Percentiles rank a stretch among this genome's conserved stretches.
These are phyloP conservation scores for Pygmarrhopalites habei DNA, from an alignment of 1,140 invertebrate genomes.

Conservation along the genomic window DNA sequence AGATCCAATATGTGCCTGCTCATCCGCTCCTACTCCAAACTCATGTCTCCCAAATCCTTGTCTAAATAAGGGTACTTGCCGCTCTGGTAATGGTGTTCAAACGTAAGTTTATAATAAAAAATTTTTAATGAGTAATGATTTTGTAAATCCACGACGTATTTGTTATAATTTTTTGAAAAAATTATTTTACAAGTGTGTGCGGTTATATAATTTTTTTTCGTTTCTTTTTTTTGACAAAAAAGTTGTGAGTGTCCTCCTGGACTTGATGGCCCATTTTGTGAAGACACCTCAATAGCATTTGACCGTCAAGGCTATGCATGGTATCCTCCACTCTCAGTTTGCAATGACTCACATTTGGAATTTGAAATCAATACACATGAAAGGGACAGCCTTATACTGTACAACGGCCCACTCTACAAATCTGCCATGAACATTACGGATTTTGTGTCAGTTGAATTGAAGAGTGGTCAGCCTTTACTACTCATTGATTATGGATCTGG, in stretches of 20 bases:
- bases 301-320: conserved; percentile 78
- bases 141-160: too few relatives aligned
- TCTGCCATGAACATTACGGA: conserved; percentile 59
- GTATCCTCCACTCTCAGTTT: conserved; percentile 69
- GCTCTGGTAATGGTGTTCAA: conserved; percentile 29
- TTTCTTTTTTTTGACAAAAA: too few relatives aligned
- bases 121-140: too few relatives aligned
- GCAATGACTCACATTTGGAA: conserved; percentile 66
- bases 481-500: conserved; percentile 86
- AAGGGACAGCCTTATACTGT: conserved; percentile 77
- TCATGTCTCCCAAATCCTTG: conserved; percentile 41
- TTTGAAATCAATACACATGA: conserved; percentile 67
- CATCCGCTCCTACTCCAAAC: conserved; percentile 42
- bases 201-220: too few relatives aligned
- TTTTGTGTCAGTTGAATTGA: conserved; percentile 83
- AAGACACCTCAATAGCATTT: conserved; percentile 79
- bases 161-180: too few relatives aligned
- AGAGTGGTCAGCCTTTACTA: conserved; percentile 73
- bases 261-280: conserved; percentile 79
- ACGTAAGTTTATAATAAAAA: too few relatives aligned
- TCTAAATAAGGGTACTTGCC: conserved; percentile 47
- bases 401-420: conserved; percentile 70
- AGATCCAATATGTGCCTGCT: conserved; percentile 65
- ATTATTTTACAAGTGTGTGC: too few relatives aligned
- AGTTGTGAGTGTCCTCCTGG: conserved; percentile 59